A percentile compares a stretch with the other conserved stretches of the same genome.
These are phyloP conservation scores for Drosophila testacea DNA, from an alignment of 2,888 invertebrate genomes.

Conservation along the genomic window DNA sequence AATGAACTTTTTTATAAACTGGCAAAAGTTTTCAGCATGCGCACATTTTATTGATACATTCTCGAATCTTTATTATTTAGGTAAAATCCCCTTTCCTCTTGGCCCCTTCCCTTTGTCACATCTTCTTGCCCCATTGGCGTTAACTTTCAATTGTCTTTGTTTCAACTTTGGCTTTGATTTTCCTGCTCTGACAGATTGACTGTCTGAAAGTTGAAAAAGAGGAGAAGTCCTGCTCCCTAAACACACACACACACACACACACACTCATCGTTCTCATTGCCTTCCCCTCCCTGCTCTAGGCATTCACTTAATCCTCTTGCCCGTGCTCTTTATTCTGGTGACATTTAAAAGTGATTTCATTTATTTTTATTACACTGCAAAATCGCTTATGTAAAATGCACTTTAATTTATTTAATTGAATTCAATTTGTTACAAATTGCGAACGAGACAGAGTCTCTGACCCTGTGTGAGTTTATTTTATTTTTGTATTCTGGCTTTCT, in stretches of 20 bases:
- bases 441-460: constrained; percentile 28
- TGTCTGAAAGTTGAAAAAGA: constrained; percentile 42
- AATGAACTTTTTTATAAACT: constrained; percentile 69
- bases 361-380: constrained; percentile 56
- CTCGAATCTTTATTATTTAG: constrained; percentile 55
- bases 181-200: constrained; percentile 49
- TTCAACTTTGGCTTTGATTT: constrained; percentile 73
- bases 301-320: constrained; percentile 3
- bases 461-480: constrained; percentile 9
- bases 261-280: neutral
- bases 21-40: constrained; percentile 61
- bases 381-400: constrained; percentile 68
- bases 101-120: neutral
- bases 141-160: constrained; percentile 58
- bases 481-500: constrained; percentile 27
- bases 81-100: constrained; percentile 12
- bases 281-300: neutral
- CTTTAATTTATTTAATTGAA: constrained; percentile 78
- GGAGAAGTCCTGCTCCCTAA: constrained; percentile 5
- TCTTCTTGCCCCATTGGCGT: constrained; percentile 2
- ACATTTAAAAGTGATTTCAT: constrained; percentile 57
- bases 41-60: constrained; percentile 65
- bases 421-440: constrained; percentile 70
- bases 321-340: constrained; percentile 34
- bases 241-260: neutral